Percentiles rank a stretch among this genome's conserved stretches.
Conservation (phyloP, 2,888 invertebrate species). For the Philopedon plagiatum region DNA sequence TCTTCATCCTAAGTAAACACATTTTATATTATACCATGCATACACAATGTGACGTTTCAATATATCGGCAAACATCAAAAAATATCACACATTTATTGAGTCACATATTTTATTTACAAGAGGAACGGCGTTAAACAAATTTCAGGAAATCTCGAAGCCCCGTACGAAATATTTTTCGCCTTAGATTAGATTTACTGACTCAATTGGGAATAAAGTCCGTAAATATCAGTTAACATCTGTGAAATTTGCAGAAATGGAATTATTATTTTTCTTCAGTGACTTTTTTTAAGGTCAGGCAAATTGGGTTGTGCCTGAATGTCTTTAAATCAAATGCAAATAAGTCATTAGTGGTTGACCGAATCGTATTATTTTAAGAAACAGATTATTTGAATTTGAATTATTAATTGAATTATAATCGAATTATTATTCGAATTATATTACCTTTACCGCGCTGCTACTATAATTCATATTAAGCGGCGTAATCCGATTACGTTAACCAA, state of each 20-base stretch:
- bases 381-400: too few relatives aligned
- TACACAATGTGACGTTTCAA: constrained; percentile 37
- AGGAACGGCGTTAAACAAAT: constrained; percentile 40
- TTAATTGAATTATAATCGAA: too few relatives aligned
- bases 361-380: too few relatives aligned
- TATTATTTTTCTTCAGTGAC: too few relatives aligned
- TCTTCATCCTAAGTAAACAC: constrained; percentile 30
- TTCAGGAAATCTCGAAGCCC: constrained; percentile 38
- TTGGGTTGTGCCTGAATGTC: too few relatives aligned
- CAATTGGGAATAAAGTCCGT: constrained; percentile 24
- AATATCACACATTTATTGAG: constrained; percentile 43
- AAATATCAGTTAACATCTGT: constrained; percentile 21
- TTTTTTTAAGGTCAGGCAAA: too few relatives aligned
- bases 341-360: too few relatives aligned
- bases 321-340: too few relatives aligned
- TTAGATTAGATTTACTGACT: constrained; percentile 34
- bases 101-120: constrained; percentile 37
- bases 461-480: too few relatives aligned
- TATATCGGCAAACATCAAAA: constrained; percentile 46
- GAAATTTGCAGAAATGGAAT: constrained; percentile 1
- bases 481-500: too few relatives aligned
- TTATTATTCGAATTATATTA: too few relatives aligned
- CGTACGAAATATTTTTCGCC: constrained; percentile 29
- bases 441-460: too few relatives aligned
- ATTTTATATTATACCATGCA: constrained; percentile 24